Percentiles rank a stretch among this genome's conserved stretches.
phyloP scores from a whole-genome alignment of 2,113 vertebrate species.

The Mus pahari region DNA sequence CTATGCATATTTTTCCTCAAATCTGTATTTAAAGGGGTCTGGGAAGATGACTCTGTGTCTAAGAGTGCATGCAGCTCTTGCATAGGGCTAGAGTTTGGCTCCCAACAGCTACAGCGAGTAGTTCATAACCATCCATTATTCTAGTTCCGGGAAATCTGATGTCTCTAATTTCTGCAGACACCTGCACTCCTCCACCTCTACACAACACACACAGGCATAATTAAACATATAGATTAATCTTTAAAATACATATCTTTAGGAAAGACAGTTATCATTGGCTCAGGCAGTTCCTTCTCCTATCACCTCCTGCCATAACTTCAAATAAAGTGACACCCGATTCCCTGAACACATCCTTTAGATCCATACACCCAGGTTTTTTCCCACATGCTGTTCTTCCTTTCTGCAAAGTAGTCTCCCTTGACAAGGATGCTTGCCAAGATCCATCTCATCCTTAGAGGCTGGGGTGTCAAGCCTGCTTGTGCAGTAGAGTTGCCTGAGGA shows the following conservation, averaged over 20 bases:
- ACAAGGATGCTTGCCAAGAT: slow-evolving; percentile 17
- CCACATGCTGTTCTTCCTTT: slow-evolving; percentile 15
- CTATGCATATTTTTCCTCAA: not conserved
- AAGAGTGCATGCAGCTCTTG: too few species aligned
- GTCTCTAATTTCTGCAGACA: not conserved
- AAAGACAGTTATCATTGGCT: not conserved
- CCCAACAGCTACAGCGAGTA: not conserved
- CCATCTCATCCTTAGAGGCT: slow-evolving; percentile 5
- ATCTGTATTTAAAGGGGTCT: not conserved
- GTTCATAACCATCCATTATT: not conserved
- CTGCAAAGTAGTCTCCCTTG: slow-evolving; percentile 39
- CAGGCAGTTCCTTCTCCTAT: not conserved
- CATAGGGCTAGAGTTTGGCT: not conserved
- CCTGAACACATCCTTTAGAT: slow-evolving; percentile 26
- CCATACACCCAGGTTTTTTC: not conserved
- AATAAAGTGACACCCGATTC: not conserved
- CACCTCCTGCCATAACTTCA: not conserved
- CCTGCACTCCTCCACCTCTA: too few species aligned
- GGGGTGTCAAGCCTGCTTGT: not conserved
- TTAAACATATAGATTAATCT: not conserved
- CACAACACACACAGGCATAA: not conserved
- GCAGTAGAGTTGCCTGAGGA: not conserved
- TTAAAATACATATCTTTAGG: not conserved
- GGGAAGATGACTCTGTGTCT: not conserved
- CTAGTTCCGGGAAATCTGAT: not conserved